Percentiles rank a stretch among this genome's conserved stretches.
Conservation (phyloP, 37 sponge, comb jelly and placozoan species). For the Spongilla lacustris region DNA sequence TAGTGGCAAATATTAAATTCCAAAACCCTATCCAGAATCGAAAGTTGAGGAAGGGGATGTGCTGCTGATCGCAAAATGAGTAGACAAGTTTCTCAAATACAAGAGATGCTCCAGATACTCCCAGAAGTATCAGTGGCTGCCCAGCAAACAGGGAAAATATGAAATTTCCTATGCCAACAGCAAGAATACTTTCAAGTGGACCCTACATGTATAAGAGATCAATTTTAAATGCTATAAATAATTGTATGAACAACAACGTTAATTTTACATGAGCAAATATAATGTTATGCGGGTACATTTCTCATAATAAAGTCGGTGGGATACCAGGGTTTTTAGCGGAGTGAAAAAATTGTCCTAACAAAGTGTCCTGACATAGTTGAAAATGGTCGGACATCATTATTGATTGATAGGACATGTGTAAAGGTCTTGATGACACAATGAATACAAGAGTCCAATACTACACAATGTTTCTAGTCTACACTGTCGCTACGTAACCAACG, state of each 20-base stretch:
- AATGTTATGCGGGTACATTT: not conserved
- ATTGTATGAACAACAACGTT: not conserved
- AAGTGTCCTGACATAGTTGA: no score
- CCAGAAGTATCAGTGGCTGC: constrained; percentile 87
- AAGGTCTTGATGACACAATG: no score
- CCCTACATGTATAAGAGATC: constrained; percentile 53
- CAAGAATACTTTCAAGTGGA: constrained; percentile 71
- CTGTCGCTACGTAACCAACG: no score
- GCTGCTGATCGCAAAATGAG: constrained; percentile 36
- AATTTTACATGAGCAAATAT: not conserved
- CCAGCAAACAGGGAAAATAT: constrained; percentile 82
- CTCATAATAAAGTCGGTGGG: not conserved
- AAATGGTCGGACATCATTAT: no score
- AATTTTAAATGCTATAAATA: constrained; percentile 9
- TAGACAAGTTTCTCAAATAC: constrained; percentile 87
- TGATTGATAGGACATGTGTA: no score
- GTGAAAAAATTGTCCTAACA: no score
- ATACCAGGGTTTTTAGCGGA: not conserved
- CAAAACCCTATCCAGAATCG: constrained; percentile 96
- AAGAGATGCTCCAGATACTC: constrained; percentile 81
- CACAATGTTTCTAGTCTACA: no score
- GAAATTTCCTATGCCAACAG: constrained; percentile 73
- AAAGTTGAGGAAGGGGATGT: constrained; percentile 74
- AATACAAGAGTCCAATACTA: no score
- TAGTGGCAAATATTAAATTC: constrained; percentile 59